phyloP scores from a whole-genome alignment of 1,140 invertebrate species.

The Caenorhabditis elegans region DNA sequence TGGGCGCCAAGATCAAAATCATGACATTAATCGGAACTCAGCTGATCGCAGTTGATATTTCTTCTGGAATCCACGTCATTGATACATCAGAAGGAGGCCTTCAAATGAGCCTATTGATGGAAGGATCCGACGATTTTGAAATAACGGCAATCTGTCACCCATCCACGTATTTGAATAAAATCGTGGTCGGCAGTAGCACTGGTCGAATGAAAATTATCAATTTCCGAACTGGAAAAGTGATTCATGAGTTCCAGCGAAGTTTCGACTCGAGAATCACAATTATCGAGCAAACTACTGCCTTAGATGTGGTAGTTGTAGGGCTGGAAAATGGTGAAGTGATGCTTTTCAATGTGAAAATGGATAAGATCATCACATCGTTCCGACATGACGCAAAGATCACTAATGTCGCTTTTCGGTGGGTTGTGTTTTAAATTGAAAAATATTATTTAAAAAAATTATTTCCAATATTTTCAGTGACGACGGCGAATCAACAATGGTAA shows the following conservation, averaged over 20 bases:
- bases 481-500: constrained; percentile 27
- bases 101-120: neutral
- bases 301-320: constrained; percentile 36
- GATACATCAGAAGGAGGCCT: neutral
- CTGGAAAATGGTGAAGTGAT: constrained; percentile 15
- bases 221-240: constrained; percentile 34
- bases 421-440: neutral
- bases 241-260: constrained; percentile 24
- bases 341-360: constrained; percentile 34
- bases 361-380: neutral
- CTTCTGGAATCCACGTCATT: constrained; percentile 24
- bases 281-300: constrained; percentile 34
- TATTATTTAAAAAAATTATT: too few species aligned
- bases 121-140: constrained; percentile 35
- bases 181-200: constrained; percentile 13
- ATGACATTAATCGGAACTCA: constrained; percentile 11
- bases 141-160: constrained; percentile 37
- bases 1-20: neutral
- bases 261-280: neutral
- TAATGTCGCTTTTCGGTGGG: constrained; percentile 30
- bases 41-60: constrained; percentile 21
- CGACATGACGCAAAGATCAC: constrained; percentile 20
- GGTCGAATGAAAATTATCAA: constrained; percentile 29
- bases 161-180: constrained; percentile 39
- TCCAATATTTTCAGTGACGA: constrained; percentile 38